These are phyloP conservation scores for Zosterops borbonicus DNA, from an alignment of 2,113 vertebrate species.

Conservation along the genomic window DNA sequence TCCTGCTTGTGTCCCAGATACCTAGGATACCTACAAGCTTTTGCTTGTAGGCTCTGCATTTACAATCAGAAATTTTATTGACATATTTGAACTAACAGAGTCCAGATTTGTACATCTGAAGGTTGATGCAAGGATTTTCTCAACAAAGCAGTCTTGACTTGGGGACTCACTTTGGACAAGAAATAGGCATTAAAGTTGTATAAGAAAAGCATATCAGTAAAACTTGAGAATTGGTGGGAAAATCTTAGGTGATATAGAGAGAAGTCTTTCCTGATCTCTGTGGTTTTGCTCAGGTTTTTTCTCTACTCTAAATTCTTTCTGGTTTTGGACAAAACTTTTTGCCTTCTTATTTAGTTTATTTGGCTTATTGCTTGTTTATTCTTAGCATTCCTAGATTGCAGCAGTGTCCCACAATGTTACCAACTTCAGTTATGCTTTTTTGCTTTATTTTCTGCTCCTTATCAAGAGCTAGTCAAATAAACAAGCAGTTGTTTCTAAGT, in stretches of 20 bases:
- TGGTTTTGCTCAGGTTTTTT: not conserved
- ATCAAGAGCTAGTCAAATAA: not conserved
- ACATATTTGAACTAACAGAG: not conserved
- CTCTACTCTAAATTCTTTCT: not conserved
- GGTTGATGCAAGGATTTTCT: not conserved
- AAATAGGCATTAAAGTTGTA: not conserved
- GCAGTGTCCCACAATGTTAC: not conserved
- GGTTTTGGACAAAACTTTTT: not conserved
- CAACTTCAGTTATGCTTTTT: not conserved
- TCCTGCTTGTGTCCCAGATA: not conserved
- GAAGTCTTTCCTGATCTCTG: not conserved
- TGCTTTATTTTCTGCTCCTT: not conserved
- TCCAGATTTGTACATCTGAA: not conserved
- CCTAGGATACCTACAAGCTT: not conserved
- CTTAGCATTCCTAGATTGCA: not conserved
- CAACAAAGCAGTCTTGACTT: not conserved
- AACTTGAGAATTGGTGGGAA: not conserved
- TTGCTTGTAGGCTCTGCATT: not conserved
- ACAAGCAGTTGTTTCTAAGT: not conserved
- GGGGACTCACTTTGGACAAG: not conserved
- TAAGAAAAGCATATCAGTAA: not conserved
- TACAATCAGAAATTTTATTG: constrained; percentile 9
- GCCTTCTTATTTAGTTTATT: not conserved
- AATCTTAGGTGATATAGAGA: not conserved
- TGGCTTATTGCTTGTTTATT: not conserved